Base-by-base conservation (phyloP, 2,797 vertebrate genomes). In the Xenops minutus region DNA sequence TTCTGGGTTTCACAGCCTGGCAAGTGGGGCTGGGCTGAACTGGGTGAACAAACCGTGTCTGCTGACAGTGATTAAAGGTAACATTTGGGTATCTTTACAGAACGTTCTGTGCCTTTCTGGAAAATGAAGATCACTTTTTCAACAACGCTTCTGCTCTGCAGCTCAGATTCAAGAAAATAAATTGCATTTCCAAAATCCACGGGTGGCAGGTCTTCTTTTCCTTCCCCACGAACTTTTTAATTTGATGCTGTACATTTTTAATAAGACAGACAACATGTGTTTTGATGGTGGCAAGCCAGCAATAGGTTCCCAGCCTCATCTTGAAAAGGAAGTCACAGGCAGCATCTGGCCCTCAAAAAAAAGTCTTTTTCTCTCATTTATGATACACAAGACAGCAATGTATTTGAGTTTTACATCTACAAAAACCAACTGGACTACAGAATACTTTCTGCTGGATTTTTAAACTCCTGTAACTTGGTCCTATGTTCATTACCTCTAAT, bases 401-500 rank as follows among this genome's bases (percentile, higher is more conserved):
- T 18, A 29, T 66, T 66, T 56, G 39, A 84, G 18, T 86, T 81
- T 43, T 12, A 86, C 16, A 73, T 3, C 19, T 19, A 72, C 19
- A 74, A 54, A 74, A 49, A 19, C 3, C 34, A 78, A n/a, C 55
- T 3, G 62, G 67, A 73, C 43, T 66, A 44, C 7, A 55, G 12
- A 84, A 39, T 10, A 2, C 9, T 10, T 67, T 81, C 30, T 61
- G 55, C 15, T 24, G 4, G 9, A 44, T 63, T 62, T 62, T 51
- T 12, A 6, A 7, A 67, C 20, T 8, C 48, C 37, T 66, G 5
- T n/a, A 34, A 59, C n/a, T 55, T 12, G 9, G n/a, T 59, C 73
- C 46, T 44, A 41, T 0, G 0, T 17, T 78, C 15, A 16, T 24
- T 32, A 54, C 14, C 37, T 37, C 32, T 43, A 51, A 26, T 10